phyloP scores from a whole-genome alignment of 2,888 invertebrate genomes.

The Carterocephalus palaemon region DNA sequence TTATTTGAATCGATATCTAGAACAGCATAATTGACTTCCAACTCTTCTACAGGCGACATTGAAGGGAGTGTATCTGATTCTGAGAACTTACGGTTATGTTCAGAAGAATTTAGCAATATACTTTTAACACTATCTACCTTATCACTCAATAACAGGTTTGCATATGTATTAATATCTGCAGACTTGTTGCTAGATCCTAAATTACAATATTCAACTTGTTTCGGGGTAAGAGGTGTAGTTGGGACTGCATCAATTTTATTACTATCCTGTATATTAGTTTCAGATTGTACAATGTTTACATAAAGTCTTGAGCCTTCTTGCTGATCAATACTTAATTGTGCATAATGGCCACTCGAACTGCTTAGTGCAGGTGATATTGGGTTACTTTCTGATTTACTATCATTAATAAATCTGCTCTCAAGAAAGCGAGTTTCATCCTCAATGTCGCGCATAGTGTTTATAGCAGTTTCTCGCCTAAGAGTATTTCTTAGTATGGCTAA shows the following conservation, averaged over 20 bases:
- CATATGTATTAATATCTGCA: constrained; percentile 60
- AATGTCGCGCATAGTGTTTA: constrained; percentile 61
- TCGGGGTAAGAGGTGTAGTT: constrained; percentile 60
- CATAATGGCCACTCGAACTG: constrained; percentile 70
- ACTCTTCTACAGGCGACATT: constrained; percentile 62
- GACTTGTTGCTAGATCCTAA: constrained; percentile 48
- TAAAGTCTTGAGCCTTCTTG: constrained; percentile 61
- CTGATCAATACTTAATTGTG: constrained; percentile 63
- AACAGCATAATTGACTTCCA: constrained; percentile 86
- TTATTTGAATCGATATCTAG: constrained; percentile 84
- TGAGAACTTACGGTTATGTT: constrained; percentile 58
- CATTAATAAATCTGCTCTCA: constrained; percentile 57
- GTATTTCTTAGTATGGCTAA: constrained; percentile 63
- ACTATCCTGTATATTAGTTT: constrained; percentile 40
- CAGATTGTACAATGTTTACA: constrained; percentile 64
- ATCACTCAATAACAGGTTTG: constrained; percentile 64
- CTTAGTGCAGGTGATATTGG: constrained; percentile 67
- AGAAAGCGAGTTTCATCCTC: constrained; percentile 65
- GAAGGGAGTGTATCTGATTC: constrained; percentile 68
- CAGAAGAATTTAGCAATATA: constrained; percentile 45
- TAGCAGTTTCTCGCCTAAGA: constrained; percentile 54
- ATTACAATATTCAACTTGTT: constrained; percentile 66
- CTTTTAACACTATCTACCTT: constrained; percentile 52
- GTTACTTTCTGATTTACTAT: constrained; percentile 34
- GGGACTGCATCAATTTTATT: constrained; percentile 51